These are phyloP conservation scores for Turnix velox DNA, from an alignment of 2,113 vertebrate species.

Conservation along the genomic window DNA sequence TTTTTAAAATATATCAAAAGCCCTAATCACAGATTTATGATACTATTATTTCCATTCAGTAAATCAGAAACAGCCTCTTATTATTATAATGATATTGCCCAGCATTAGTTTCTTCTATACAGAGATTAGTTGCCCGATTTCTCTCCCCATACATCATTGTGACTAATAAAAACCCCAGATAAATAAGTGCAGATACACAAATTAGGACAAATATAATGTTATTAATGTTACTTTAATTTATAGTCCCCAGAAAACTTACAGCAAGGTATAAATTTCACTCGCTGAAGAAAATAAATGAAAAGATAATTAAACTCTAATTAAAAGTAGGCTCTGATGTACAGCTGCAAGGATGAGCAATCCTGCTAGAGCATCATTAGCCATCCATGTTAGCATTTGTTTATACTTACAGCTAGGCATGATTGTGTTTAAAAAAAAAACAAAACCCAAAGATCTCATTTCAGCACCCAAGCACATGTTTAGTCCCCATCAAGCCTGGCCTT, in stretches of 20 bases:
- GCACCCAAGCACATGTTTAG: background rate
- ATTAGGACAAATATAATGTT: conserved; percentile 51
- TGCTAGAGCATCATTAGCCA: conserved; percentile 29
- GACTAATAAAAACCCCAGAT: conserved; percentile 36
- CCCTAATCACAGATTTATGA: background rate
- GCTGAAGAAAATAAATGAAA: conserved; percentile 50
- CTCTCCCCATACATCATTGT: conserved; percentile 27
- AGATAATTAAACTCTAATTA: conserved; percentile 63
- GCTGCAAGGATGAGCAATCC: conserved; percentile 33
- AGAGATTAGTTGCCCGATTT: conserved; percentile 38
- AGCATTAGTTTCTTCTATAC: conserved; percentile 9
- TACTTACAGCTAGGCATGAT: conserved; percentile 1
- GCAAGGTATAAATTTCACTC: conserved; percentile 50
- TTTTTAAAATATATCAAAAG: background rate
- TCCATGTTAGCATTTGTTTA: background rate
- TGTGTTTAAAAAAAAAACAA: conserved; percentile 23
- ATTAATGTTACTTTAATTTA: conserved; percentile 58
- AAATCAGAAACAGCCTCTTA: conserved; percentile 31
- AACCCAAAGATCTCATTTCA: background rate
- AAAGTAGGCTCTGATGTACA: conserved; percentile 52
- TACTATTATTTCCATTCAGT: conserved; percentile 21
- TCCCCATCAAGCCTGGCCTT: background rate
- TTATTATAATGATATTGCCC: conserved; percentile 31
- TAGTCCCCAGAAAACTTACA: conserved; percentile 44
- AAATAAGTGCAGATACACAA: conserved; percentile 48